Conservation (phyloP, 1,140 invertebrate genomes). For the Orchesella cincta region DNA sequence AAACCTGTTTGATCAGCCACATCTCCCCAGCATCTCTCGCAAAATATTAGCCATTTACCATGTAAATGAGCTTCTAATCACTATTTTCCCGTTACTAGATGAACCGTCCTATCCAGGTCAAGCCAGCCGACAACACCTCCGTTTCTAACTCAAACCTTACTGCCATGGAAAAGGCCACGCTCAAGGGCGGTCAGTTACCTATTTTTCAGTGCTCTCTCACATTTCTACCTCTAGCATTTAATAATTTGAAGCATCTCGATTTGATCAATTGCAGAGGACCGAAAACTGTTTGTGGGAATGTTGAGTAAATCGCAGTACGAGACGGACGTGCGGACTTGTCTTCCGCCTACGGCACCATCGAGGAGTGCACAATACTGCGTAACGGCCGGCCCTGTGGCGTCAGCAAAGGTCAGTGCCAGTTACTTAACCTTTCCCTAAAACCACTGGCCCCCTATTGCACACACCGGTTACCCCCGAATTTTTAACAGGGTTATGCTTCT, state of each 20-base stretch:
- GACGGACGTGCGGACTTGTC: slow-evolving; percentile 97
- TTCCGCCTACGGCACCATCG: slow-evolving; percentile 93
- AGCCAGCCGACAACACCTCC: slow-evolving; percentile 85
- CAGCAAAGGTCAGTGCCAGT: slow-evolving; percentile 10
- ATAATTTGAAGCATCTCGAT: too few relatives aligned
- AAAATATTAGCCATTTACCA: too few relatives aligned
- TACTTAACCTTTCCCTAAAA: too few relatives aligned
- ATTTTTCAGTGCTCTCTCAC: slow-evolving; percentile 31
- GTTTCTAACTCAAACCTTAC: background rate
- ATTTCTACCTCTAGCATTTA: background rate
- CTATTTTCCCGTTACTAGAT: too few relatives aligned
- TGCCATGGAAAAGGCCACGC: slow-evolving; percentile 10
- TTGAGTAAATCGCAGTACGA: slow-evolving; percentile 99
- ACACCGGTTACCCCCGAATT: too few relatives aligned
- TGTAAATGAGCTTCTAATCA: too few relatives aligned
- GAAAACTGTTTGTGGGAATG: slow-evolving; percentile 99
- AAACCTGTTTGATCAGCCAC: too few relatives aligned
- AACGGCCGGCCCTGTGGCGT: background rate
- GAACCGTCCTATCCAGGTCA: slow-evolving; percentile 99
- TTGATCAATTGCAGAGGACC: slow-evolving; percentile 76
- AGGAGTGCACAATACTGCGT: slow-evolving; percentile 69
- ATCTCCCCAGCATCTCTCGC: too few relatives aligned
- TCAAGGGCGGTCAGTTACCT: slow-evolving; percentile 36
- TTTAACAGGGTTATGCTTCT: too few relatives aligned
- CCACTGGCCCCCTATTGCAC: too few relatives aligned